These are phyloP conservation scores for Lepus europaeus DNA, from an alignment of 2,113 vertebrate species.

Conservation along the genomic window DNA sequence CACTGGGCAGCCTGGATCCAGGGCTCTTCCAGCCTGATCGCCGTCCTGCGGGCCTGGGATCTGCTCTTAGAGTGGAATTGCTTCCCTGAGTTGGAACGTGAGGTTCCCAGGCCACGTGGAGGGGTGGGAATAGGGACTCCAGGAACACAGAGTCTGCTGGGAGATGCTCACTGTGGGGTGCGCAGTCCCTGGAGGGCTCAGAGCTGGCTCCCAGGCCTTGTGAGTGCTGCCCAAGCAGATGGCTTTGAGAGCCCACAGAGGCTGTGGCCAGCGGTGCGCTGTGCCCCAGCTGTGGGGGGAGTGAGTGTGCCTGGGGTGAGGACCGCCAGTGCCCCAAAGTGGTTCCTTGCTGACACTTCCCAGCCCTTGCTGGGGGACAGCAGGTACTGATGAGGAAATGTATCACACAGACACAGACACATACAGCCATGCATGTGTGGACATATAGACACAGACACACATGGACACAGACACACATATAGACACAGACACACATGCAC, in stretches of 20 bases:
- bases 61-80: background rate
- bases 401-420: too few species aligned
- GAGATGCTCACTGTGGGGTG: background rate
- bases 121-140: background rate
- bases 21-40: rapidly evolving
- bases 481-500: background rate
- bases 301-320: background rate
- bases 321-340: background rate
- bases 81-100: background rate
- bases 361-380: background rate
- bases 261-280: background rate
- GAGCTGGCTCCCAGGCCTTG: background rate
- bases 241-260: background rate
- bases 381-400: background rate
- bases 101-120: too few species aligned
- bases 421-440: too few species aligned
- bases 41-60: background rate
- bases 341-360: background rate
- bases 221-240: too few species aligned
- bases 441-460: too few species aligned
- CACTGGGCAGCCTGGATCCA: rapidly evolving
- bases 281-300: rapidly evolving
- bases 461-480: too few species aligned
- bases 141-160: background rate
- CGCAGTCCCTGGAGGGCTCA: rapidly evolving